These are phyloP conservation scores for Matsumurasca onukii DNA, from an alignment of 1,140 invertebrate genomes.

Conservation along the genomic window DNA sequence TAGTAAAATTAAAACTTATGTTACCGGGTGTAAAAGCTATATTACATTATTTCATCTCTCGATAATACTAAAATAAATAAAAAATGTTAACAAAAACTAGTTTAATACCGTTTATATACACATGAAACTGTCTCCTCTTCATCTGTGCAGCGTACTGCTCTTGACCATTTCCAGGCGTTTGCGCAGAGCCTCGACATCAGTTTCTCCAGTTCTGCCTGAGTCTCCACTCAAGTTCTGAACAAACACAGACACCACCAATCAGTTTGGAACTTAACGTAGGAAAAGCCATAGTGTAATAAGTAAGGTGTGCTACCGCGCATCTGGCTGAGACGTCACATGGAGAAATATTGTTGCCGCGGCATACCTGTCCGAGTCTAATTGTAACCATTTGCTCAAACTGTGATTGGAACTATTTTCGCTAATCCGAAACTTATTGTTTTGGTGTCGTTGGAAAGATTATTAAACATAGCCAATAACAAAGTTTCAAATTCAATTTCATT, in stretches of 20 bases:
- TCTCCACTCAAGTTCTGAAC: neutral
- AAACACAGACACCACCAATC: neutral
- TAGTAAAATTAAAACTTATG: neutral
- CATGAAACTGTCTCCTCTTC: neutral
- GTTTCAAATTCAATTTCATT: neutral
- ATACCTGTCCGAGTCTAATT: neutral
- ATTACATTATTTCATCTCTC: constrained; percentile 2
- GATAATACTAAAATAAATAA: neutral
- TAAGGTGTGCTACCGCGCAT: no score
- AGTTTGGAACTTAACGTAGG: neutral
- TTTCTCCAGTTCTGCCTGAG: neutral
- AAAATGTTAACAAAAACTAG: constrained; percentile 11
- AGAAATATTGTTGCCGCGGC: neutral
- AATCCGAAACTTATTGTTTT: no score
- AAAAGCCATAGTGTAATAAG: no score
- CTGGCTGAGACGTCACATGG: neutral
- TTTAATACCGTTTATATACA: constrained; percentile 20
- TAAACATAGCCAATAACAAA: no score
- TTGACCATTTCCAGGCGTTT: constrained; percentile 7
- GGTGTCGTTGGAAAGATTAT: no score
- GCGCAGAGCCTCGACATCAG: neutral
- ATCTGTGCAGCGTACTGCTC: neutral
- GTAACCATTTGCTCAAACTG: neutral
- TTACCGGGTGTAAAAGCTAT: constrained; percentile 12
- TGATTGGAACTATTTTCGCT: neutral